Conservation (phyloP, 2,113 vertebrate species). For the Melanerpes formicivorus region DNA sequence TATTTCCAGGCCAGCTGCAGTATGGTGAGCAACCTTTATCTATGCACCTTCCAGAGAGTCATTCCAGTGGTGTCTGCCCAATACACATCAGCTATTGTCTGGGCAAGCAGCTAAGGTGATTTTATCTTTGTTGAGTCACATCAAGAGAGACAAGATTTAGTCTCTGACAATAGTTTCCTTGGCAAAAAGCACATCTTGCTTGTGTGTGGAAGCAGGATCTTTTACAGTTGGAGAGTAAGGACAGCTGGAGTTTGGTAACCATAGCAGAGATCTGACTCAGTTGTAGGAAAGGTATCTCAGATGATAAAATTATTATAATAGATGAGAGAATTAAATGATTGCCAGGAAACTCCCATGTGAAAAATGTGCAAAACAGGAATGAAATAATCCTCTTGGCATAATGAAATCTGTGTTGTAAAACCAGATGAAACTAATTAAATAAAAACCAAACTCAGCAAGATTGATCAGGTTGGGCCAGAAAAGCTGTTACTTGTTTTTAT, state of each 20-base stretch:
- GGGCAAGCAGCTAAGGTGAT: too few species aligned
- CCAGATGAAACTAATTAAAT: constrained; percentile 15
- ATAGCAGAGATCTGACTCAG: neutral
- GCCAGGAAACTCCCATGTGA: neutral
- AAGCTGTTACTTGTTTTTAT: neutral
- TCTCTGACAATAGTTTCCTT: neutral
- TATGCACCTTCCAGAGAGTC: too few species aligned
- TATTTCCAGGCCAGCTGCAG: too few species aligned
- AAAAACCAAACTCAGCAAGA: neutral
- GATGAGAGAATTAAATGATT: constrained; percentile 17
- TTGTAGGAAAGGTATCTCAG: neutral
- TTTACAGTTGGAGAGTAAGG: neutral
- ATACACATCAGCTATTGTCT: too few species aligned
- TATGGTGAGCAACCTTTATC: too few species aligned
- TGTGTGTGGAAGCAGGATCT: neutral
- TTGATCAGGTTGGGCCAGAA: neutral
- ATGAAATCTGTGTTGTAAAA: constrained; percentile 20
- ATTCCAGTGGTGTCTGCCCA: too few species aligned
- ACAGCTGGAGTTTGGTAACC: neutral
- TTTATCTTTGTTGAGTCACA: too few species aligned
- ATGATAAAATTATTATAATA: neutral
- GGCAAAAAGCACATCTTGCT: neutral
- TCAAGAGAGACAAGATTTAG: too few species aligned
- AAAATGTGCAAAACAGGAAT: constrained; percentile 10
- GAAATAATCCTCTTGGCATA: neutral